Conservation (phyloP, 2,113 vertebrate genomes). For the Petaurus breviceps region DNA sequence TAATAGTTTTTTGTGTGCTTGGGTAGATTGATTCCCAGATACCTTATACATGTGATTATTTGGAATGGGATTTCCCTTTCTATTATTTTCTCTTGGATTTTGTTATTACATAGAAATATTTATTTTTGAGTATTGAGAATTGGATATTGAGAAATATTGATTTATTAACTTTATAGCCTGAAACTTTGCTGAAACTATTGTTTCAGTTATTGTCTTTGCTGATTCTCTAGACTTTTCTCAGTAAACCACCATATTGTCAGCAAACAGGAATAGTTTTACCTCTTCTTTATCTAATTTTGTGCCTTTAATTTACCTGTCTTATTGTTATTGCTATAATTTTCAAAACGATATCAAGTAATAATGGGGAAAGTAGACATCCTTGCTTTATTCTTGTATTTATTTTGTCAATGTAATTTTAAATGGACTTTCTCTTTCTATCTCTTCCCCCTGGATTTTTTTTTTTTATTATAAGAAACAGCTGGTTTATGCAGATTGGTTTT, state of each 20-base stretch:
- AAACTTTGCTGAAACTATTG: not conserved
- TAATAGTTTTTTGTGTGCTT: not conserved
- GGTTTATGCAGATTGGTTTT: not conserved
- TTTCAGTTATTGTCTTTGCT: not conserved
- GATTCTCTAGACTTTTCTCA: too few relatives aligned
- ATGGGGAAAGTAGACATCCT: not conserved
- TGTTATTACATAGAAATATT: not conserved
- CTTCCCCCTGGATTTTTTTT: not conserved
- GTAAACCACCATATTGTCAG: too few relatives aligned
- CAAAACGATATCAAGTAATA: not conserved
- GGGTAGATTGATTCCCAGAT: not conserved
- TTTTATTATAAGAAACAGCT: not conserved
- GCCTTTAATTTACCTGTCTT: not conserved
- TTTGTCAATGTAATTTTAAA: not conserved
- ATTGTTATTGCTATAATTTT: not conserved
- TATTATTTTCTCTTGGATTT: not conserved
- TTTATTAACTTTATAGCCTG: not conserved
- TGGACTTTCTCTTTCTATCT: not conserved
- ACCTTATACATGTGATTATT: not conserved
- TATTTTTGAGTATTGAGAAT: not conserved
- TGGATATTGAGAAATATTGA: too few relatives aligned
- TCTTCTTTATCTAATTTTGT: not conserved
- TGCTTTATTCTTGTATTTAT: not conserved
- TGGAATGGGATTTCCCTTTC: not conserved
- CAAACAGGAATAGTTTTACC: too few relatives aligned